Percentiles rank a stretch among this genome's conserved stretches.
Evolutionary conservation across 2,113 vertebrate genomes (phyloP).

Genomic region (Charina bottae): DNA sequence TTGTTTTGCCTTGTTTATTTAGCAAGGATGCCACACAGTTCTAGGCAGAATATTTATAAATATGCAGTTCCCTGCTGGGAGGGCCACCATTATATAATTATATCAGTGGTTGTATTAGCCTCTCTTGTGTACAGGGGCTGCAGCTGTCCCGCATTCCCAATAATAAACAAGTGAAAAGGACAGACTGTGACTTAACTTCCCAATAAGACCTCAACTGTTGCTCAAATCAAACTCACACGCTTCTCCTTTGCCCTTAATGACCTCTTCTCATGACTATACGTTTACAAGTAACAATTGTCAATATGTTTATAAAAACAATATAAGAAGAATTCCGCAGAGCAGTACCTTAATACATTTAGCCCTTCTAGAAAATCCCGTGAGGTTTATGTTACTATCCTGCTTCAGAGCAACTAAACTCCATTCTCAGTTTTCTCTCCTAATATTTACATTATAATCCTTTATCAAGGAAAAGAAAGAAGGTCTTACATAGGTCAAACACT

Average conservation of each 20-base stretch:
- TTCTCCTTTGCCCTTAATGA: background rate
- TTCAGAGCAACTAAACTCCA: background rate
- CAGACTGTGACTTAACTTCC: slow-evolving; percentile 63
- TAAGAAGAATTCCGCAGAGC: background rate
- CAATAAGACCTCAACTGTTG: slow-evolving; percentile 6
- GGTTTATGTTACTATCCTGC: background rate
- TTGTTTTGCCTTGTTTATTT: background rate
- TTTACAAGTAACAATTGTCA: background rate
- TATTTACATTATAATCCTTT: background rate
- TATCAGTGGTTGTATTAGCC: background rate
- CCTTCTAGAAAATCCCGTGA: background rate
- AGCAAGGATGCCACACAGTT: background rate
- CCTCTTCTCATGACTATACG: background rate
- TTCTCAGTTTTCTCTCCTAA: slow-evolving; percentile 12
- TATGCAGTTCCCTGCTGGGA: background rate
- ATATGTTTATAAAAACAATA: background rate
- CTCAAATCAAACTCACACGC: background rate
- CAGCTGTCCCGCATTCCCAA: slow-evolving; percentile 66
- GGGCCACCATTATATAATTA: slow-evolving; percentile 23
- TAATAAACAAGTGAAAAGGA: slow-evolving; percentile 64
- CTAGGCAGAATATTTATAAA: slow-evolving; percentile 60
- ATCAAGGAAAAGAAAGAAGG: slow-evolving; percentile 9
- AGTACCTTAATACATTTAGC: background rate
- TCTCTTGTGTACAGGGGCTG: slow-evolving; percentile 26
- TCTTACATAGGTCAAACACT: background rate